Percentiles rank a stretch among this genome's conserved stretches.
Evolutionary conservation across 2,113 vertebrate species (phyloP).

Genomic region (Misgurnus anguillicaudatus): DNA sequence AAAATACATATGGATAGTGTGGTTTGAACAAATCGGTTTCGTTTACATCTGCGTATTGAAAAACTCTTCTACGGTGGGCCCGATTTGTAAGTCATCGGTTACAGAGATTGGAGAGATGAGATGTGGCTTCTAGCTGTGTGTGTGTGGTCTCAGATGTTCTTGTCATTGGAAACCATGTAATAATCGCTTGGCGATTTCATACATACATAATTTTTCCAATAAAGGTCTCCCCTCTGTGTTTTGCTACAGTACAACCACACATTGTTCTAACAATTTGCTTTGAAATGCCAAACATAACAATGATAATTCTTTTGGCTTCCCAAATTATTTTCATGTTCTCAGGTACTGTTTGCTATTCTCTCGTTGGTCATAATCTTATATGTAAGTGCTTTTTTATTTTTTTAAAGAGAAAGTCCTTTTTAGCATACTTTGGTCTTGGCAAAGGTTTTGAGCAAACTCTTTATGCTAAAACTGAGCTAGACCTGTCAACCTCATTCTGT

Average conservation of each 20-base stretch:
- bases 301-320: neutral
- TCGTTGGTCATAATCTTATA: neutral
- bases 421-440: conserved; percentile 7
- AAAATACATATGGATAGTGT: conserved; percentile 17
- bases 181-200: conserved; percentile 9
- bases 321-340: neutral
- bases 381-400: neutral
- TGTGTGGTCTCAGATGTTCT: conserved; percentile 32
- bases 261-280: neutral
- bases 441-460: neutral
- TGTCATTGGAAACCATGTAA: conserved; percentile 2
- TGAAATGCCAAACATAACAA: conserved; percentile 10
- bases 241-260: neutral
- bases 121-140: conserved; percentile 17
- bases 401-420: neutral
- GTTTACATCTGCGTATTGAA: conserved; percentile 18
- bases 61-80: neutral
- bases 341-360: conserved; percentile 11
- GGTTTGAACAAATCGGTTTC: neutral
- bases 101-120: conserved; percentile 10
- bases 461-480: neutral
- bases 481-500: conserved; percentile 22
- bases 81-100: conserved; percentile 8
- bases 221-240: neutral
- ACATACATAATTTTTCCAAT: neutral